phyloP scores from a whole-genome alignment of 1,140 invertebrate species.

The Schlechtendalia chinensis region DNA sequence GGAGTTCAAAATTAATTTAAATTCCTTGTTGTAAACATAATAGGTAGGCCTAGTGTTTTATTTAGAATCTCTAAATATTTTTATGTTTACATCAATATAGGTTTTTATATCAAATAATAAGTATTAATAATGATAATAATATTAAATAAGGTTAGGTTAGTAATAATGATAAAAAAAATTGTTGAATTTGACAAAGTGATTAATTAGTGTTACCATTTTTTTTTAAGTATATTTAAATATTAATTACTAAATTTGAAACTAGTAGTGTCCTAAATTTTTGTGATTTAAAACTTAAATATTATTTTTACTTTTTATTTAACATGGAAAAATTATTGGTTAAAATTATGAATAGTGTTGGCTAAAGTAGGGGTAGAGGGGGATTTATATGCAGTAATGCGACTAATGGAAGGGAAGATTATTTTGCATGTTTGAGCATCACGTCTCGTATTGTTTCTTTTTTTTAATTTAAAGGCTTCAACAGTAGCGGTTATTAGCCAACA shows the following conservation, averaged over 20 bases:
- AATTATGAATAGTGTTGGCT: neutral
- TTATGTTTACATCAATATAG: neutral
- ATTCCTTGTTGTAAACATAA: neutral
- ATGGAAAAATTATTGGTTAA: neutral
- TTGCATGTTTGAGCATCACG: neutral
- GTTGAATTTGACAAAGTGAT: constrained; percentile 44
- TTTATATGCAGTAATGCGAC: no score
- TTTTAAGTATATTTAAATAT: neutral
- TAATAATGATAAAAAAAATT: neutral
- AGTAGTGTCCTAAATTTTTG: constrained; percentile 10
- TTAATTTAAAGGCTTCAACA: no score
- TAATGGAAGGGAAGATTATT: neutral
- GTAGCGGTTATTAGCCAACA: no score
- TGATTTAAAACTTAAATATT: constrained; percentile 37
- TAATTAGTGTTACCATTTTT: constrained; percentile 47
- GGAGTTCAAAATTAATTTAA: neutral
- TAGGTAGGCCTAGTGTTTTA: neutral
- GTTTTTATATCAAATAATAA: neutral
- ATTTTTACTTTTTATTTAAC: neutral
- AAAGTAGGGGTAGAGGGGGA: neutral
- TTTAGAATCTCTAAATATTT: constrained; percentile 23
- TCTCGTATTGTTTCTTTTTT: no score
- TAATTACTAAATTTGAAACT: constrained; percentile 3
- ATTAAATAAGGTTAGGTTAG: neutral
- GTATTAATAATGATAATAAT: constrained; percentile 16